Evolutionary conservation across 1,140 invertebrate species (phyloP).

Genomic region (Arctopsyche grandis): DNA sequence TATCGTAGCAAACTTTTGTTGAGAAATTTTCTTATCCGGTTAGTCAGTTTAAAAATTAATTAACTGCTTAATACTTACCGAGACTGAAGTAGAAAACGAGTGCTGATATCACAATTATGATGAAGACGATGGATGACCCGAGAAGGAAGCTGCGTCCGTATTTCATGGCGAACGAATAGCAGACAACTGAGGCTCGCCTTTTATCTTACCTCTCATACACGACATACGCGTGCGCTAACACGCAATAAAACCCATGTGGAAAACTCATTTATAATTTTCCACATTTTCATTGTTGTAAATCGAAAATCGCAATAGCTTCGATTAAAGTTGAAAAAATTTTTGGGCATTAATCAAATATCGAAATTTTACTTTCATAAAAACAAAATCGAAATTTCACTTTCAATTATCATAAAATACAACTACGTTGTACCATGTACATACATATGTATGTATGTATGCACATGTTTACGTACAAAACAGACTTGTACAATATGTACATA

Average conservation of each 20-base stretch:
- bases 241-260: background rate
- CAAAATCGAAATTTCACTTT: no score
- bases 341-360: no score
- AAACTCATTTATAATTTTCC: background rate
- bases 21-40: no score
- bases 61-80: conserved; percentile 41
- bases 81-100: conserved; percentile 42
- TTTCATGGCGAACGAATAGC: conserved; percentile 24
- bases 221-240: background rate
- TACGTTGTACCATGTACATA: background rate
- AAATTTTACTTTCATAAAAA: no score
- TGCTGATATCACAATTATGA: conserved; percentile 15
- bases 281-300: background rate
- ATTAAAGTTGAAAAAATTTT: no score
- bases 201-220: background rate
- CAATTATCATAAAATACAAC: no score
- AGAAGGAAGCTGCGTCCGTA: conserved; percentile 40
- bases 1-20: no score
- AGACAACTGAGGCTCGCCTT: background rate
- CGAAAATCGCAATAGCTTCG: no score
- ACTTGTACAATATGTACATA: no score
- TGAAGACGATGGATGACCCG: conserved; percentile 35
- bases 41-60: no score
- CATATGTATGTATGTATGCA: background rate
- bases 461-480: background rate